phyloP scores from a whole-genome alignment of 2,888 invertebrate species.

The Cheilosia soror region DNA sequence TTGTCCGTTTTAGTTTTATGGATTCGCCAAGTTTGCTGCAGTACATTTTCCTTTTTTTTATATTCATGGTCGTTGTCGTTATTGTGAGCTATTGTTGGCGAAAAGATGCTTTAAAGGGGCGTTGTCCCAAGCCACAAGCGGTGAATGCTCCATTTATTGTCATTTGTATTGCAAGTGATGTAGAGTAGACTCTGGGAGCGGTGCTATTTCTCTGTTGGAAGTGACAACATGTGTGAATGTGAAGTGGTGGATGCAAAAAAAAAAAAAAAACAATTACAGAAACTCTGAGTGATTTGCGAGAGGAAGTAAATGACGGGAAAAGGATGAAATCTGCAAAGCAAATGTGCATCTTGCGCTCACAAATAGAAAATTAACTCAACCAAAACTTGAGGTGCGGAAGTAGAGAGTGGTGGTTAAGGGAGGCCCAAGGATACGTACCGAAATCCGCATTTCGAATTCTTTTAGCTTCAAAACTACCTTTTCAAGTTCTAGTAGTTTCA shows the following conservation, averaged over 20 bases:
- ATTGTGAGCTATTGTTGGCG: slow-evolving; percentile 46
- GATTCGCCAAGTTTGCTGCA: slow-evolving; percentile 7
- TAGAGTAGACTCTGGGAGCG: slow-evolving; percentile 10
- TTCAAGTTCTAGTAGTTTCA: too few relatives aligned
- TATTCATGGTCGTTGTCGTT: slow-evolving; percentile 9
- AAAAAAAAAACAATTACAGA: too few relatives aligned
- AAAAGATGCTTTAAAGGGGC: slow-evolving; percentile 13
- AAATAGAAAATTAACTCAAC: too few relatives aligned
- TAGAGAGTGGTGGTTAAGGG: too few relatives aligned
- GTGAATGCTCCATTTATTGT: slow-evolving; percentile 59
- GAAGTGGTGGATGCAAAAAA: neutral
- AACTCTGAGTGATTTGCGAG: too few relatives aligned
- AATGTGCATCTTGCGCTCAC: too few relatives aligned
- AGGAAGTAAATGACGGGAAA: too few relatives aligned
- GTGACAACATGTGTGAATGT: slow-evolving; percentile 15
- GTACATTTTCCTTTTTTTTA: slow-evolving; percentile 14
- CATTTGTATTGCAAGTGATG: slow-evolving; percentile 10
- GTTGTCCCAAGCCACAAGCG: slow-evolving; percentile 49
- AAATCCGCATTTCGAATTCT: too few relatives aligned
- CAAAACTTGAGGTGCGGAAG: too few relatives aligned
- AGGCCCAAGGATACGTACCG: too few relatives aligned
- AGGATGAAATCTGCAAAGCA: too few relatives aligned
- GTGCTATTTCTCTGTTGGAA: neutral
- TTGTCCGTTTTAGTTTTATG: slow-evolving; percentile 58
- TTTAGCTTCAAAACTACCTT: too few relatives aligned